Evolutionary conservation across 2,113 vertebrate genomes (phyloP), one percentile per base, ranked within the genome.

Genomic region (Hypocryptadius cinnamomeus): DNA sequence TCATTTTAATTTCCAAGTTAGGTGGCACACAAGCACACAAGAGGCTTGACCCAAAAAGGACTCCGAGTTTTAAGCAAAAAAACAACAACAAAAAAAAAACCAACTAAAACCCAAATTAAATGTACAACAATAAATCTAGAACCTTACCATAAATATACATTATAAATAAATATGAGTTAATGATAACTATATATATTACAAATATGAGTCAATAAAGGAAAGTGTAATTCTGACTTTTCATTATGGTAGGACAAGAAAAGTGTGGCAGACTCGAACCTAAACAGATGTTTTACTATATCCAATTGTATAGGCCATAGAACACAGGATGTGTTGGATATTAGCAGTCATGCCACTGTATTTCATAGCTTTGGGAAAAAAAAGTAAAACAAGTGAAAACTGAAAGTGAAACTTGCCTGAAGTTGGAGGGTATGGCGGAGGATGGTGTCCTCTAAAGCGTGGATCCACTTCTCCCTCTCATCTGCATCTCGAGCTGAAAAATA

Each of bases 381-480:
- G 54, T 61, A 79, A 83, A 84, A 6, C 27, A 74, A 72, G 18
- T 16, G 27, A n/a, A 87, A 81, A 91, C 17, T 59, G 24, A 88
- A 93, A 95, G 42, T 59, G 76, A 77, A 81, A 91, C 97, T 97
- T 98, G 99, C 99, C 98, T 98, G 98, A 90, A 99, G 98, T 80
- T 99, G 99, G 60, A 99, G 98, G 83, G 99, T 99, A 95, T 99
- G 99, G 59, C 99, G 99, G 69, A 99, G 98, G 96, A 99, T 99
- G 10, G 99, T 99, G 95, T 99, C 99, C 95, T 99, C 99, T 99
- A 99, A 98, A 94, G 99, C 99, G 56, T 99, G 98, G 96, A 99
- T 99, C 99, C 99, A 99, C 98, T 99, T 99, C 96, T 99, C 99
- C 95, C 99, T 98, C 88, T 99, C 99, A 85, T 99, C 99, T 89